Base-by-base conservation (phyloP, 2,113 vertebrate genomes). In the Pteropus alecto region DNA sequence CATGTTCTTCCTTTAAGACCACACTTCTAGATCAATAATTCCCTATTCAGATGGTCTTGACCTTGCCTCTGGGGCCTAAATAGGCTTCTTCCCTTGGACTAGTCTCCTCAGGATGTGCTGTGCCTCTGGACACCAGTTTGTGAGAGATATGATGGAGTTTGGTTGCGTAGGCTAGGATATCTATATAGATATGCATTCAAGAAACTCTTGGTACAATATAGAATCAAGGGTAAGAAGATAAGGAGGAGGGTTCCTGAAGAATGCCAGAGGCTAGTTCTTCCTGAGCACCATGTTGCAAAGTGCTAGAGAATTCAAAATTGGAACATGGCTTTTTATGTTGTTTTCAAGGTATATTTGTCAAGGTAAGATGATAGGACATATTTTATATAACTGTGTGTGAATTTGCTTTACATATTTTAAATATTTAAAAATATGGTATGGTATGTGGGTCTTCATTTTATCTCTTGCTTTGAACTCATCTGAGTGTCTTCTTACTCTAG, bases 351-450 rank as follows among this genome's bases (percentile, higher is more conserved):
- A 12, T 41, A 35, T 46, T 71, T 81, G 16, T 90, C 77, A 90
- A 70, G 46, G 28, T n/a, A 60, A 26, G 15, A 60, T 2, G 6
- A 30, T 51, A 30, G 14, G 22, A 65, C 4, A 11, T 51, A 16
- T 86, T 67, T 92, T 86, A 60, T 35, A 51, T 41, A 74, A 84
- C 54, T 54, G 7, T 38, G 13, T 61, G 11, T 82, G 12, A 92
- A 4, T 9, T 35, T 76, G 38, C 43, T 51, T 90, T 70, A 73
- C 2, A 87, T 11, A 63, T 46, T 93, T 58, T 79, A 84, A 93
- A 90, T 91, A 84, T 96, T 96, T 77, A 54, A 63, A 87, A 87
- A 35, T 54, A 48, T 67, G 58, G 19, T 54, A 56, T 71, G 51
- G 19, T 28, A 46, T 4, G 0, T 56, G 22, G n/a, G 10, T 19